Evolutionary conservation across 2,888 invertebrate species (phyloP).

Genomic region (Drepana falcataria): DNA sequence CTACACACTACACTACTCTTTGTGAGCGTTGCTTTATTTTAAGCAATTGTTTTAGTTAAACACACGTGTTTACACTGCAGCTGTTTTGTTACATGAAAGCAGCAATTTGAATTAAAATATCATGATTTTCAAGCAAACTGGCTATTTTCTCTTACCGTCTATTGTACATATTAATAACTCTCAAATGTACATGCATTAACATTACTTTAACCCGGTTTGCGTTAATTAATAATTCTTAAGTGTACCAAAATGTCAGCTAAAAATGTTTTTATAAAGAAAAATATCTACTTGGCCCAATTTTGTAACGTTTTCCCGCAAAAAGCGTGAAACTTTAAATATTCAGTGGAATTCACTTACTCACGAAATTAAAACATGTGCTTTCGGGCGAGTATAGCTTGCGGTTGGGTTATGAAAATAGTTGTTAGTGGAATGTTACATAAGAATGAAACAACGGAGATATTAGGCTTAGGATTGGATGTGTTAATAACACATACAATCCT

Average conservation of each 20-base stretch:
- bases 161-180: no score
- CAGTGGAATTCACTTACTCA: neutral
- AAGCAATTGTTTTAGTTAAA: neutral
- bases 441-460: neutral
- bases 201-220: no score
- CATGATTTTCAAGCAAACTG: no score
- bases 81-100: constrained; percentile 10
- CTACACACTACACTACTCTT: neutral
- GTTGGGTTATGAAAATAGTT: neutral
- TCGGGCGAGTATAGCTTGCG: neutral
- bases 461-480: neutral
- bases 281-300: neutral
- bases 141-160: no score
- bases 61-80: constrained; percentile 14
- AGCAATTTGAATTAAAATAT: neutral
- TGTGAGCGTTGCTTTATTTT: neutral
- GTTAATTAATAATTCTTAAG: no score
- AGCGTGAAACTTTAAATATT: neutral
- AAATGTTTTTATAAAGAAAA: no score
- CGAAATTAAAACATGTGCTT: neutral
- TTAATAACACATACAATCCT: neutral
- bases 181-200: no score
- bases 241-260: no score
- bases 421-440: neutral
- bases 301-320: neutral